phyloP scores from a whole-genome alignment of 2,888 invertebrate genomes.

The Ecliptopera silaceata region DNA sequence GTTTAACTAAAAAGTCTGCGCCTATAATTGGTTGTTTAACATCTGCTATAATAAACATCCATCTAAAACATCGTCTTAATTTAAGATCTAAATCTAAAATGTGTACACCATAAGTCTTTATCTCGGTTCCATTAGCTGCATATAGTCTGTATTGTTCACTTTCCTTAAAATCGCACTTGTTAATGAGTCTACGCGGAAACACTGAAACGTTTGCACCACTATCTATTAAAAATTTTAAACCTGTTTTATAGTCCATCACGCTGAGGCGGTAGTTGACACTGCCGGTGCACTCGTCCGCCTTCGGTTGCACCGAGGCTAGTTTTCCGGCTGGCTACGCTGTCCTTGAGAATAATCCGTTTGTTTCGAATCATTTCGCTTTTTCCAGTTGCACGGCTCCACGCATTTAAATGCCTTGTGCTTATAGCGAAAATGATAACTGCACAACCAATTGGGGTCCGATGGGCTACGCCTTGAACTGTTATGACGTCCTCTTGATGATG shows the following conservation, averaged over 20 bases:
- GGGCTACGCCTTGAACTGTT: too few relatives aligned
- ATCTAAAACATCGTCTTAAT: constrained; percentile 33
- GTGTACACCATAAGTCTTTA: constrained; percentile 27
- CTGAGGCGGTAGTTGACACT: constrained; percentile 14
- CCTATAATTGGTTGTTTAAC: constrained; percentile 41
- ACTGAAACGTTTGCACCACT: constrained; percentile 20
- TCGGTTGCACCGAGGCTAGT: constrained; percentile 18
- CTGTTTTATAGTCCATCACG: constrained; percentile 10
- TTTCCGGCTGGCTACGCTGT: constrained; percentile 13
- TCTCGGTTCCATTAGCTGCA: constrained; percentile 33
- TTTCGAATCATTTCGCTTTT: constrained; percentile 1
- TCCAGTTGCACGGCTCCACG: constrained; percentile 21
- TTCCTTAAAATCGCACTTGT: neutral
- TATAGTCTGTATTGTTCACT: constrained; percentile 27
- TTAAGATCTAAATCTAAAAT: constrained; percentile 31
- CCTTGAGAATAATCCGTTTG: neutral
- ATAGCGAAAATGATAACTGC: neutral
- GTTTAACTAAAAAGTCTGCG: constrained; percentile 37
- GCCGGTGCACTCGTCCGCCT: constrained; percentile 13
- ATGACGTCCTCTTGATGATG: too few relatives aligned
- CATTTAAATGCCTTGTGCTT: constrained; percentile 11
- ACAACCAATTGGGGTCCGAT: too few relatives aligned
- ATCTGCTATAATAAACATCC: constrained; percentile 38
- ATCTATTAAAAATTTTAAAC: constrained; percentile 19
- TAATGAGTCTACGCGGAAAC: constrained; percentile 1